Percentiles rank a stretch among this genome's conserved stretches.
Evolutionary conservation across 2,113 vertebrate species (phyloP).

Genomic region (Triplophysa dalaica): DNA sequence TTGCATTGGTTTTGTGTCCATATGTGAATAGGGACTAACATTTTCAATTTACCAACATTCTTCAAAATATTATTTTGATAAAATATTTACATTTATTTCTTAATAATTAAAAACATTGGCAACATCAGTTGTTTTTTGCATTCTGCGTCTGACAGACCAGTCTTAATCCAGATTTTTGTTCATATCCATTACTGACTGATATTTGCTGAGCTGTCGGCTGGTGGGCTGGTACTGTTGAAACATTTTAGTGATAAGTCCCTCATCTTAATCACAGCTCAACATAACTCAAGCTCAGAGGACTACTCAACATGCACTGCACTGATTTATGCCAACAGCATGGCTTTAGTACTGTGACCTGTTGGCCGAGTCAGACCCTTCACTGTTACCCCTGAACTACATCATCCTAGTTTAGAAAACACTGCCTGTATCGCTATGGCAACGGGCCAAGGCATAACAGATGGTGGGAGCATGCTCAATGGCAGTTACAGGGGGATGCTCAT

Average conservation of each 20-base stretch:
- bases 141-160: not conserved
- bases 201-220: not conserved
- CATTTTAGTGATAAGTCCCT: conserved; percentile 30
- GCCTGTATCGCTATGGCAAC: conserved; percentile 45
- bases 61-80: too few species aligned
- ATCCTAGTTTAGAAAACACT: conserved; percentile 30
- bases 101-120: too few species aligned
- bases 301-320: not conserved
- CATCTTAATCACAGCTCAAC: conserved; percentile 35
- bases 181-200: conserved; percentile 5
- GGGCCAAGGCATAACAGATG: conserved; percentile 56
- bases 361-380: conserved; percentile 19
- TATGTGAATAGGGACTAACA: too few species aligned
- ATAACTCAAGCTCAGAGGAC: conserved; percentile 24
- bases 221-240: conserved; percentile 1
- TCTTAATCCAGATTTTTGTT: conserved; percentile 13
- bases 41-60: too few species aligned
- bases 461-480: conserved; percentile 43
- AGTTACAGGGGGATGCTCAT: conserved; percentile 49
- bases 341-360: conserved; percentile 39
- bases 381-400: conserved; percentile 35
- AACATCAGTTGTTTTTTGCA: too few species aligned
- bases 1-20: too few species aligned
- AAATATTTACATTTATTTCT: too few species aligned
- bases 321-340: not conserved